phyloP scores from a whole-genome alignment of 2,797 vertebrate genomes.

The Typhlichthys eigenmanni region DNA sequence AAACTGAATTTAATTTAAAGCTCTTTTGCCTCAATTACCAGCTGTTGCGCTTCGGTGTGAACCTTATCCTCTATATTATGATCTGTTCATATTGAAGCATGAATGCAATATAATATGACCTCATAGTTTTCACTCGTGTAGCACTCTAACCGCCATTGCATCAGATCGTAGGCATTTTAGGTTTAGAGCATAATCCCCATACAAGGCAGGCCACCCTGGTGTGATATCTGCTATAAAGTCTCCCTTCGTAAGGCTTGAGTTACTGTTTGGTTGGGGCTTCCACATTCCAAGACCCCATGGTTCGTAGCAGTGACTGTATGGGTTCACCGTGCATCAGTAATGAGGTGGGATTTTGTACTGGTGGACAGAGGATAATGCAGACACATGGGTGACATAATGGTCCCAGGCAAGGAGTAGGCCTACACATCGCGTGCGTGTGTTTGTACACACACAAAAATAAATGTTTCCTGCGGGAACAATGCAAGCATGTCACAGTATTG shows the following conservation, averaged over 20 bases:
- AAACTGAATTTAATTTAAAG: conserved; percentile 42
- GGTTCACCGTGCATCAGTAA: conserved; percentile 59
- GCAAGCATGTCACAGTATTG: background rate
- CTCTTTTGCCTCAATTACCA: conserved; percentile 19
- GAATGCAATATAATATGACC: background rate
- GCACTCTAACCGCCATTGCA: background rate
- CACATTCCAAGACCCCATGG: conserved; percentile 62
- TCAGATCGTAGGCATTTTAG: background rate
- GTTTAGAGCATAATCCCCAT: too few species aligned
- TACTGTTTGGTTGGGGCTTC: conserved; percentile 31
- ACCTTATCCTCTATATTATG: background rate
- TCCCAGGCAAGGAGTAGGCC: background rate
- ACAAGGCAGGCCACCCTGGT: background rate
- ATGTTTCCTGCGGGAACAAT: too few species aligned
- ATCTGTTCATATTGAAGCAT: background rate
- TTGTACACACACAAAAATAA: background rate
- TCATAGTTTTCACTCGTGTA: too few species aligned
- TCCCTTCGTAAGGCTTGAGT: conserved; percentile 17
- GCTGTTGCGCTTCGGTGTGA: conserved; percentile 39
- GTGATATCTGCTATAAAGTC: conserved; percentile 12
- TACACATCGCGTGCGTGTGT: background rate
- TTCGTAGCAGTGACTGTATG: conserved; percentile 33
- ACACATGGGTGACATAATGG: background rate
- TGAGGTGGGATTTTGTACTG: conserved; percentile 62
- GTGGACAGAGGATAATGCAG: background rate